These are phyloP conservation scores for Apteryx mantelli DNA, from an alignment of 2,113 vertebrate genomes.

Conservation along the genomic window DNA sequence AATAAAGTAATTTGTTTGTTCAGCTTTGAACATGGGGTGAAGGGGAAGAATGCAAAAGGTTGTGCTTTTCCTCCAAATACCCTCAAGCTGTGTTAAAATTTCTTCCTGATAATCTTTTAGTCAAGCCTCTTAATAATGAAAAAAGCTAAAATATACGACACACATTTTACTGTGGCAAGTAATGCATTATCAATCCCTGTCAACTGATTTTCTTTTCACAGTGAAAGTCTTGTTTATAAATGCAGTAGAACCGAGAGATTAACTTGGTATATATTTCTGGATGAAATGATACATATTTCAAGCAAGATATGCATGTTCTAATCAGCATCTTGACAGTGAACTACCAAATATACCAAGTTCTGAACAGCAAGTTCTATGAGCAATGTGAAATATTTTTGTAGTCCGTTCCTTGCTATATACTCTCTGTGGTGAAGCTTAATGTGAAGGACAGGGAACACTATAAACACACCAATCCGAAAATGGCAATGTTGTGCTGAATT, in stretches of 20 bases:
- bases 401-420: neutral
- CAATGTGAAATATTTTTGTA: neutral
- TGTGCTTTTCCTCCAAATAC: neutral
- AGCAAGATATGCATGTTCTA: neutral
- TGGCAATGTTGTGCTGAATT: slow-evolving; percentile 55
- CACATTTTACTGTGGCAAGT: neutral
- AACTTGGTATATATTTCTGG: neutral
- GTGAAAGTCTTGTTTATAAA: neutral
- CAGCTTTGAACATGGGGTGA: neutral
- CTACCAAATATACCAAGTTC: neutral
- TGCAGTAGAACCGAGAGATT: neutral
- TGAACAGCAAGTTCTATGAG: neutral
- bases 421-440: neutral
- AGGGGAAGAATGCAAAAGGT: neutral
- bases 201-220: neutral
- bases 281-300: neutral
- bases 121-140: neutral
- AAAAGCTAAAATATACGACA: neutral
- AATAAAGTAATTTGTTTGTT: neutral
- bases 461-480: slow-evolving; percentile 36
- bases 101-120: neutral
- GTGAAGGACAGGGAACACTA: neutral
- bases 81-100: neutral
- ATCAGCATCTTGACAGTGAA: neutral
- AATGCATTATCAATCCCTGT: neutral